Conservation (phyloP, 2,113 vertebrate genomes). For the Pimephales promelas region DNA sequence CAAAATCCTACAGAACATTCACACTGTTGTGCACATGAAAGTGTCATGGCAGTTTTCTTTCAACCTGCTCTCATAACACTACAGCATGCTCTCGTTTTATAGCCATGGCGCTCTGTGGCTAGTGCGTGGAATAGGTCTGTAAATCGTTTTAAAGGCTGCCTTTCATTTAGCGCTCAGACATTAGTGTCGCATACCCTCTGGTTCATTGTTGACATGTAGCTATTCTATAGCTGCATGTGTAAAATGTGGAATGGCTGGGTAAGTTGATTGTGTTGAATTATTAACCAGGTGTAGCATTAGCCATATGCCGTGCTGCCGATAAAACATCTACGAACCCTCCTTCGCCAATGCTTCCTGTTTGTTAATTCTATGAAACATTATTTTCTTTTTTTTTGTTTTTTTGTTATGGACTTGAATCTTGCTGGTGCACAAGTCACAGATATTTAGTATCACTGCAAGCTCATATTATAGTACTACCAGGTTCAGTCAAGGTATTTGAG, state of each 20-base stretch:
- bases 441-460: neutral
- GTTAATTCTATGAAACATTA: neutral
- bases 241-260: conserved; percentile 15
- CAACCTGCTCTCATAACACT: conserved; percentile 5
- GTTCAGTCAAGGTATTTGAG: conserved; percentile 49
- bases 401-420: neutral
- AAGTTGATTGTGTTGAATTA: conserved; percentile 26
- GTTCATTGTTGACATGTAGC: conserved; percentile 5
- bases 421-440: conserved; percentile 9
- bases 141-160: conserved; percentile 34
- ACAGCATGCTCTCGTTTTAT: conserved; percentile 18
- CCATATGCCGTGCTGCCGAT: conserved; percentile 10
- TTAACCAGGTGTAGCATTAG: conserved; percentile 35
- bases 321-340: neutral
- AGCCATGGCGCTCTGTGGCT: neutral
- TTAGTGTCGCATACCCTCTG: neutral
- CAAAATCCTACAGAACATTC: conserved; percentile 3
- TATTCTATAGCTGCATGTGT: neutral
- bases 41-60: conserved; percentile 15
- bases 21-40: conserved; percentile 23
- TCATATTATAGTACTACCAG: conserved; percentile 37
- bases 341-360: neutral
- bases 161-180: conserved; percentile 12
- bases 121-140: conserved; percentile 15
- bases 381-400: neutral